phyloP scores from a whole-genome alignment of 2,113 vertebrate species.

The Passer domesticus region DNA sequence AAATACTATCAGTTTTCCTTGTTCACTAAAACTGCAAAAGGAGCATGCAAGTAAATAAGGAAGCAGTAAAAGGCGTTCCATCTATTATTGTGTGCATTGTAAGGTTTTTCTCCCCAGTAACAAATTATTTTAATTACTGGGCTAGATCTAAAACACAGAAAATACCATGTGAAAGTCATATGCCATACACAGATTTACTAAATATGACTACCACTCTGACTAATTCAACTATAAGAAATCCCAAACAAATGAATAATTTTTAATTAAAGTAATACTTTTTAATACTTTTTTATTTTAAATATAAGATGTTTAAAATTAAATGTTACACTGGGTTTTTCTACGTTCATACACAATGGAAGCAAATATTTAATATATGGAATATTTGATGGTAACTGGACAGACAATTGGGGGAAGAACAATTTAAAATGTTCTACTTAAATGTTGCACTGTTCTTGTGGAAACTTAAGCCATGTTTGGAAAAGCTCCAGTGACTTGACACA shows the following conservation, averaged over 20 bases:
- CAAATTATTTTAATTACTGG: background rate
- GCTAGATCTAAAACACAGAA: background rate
- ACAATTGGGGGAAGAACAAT: background rate
- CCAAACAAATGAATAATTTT: background rate
- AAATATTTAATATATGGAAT: background rate
- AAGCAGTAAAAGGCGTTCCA: background rate
- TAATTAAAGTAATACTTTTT: background rate
- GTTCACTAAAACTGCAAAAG: background rate
- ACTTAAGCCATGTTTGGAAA: background rate
- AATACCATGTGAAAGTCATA: background rate
- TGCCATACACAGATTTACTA: background rate
- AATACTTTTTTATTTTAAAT: background rate
- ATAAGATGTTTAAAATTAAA: background rate
- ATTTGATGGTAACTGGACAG: background rate
- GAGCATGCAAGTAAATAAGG: background rate
- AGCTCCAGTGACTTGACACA: background rate
- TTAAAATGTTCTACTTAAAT: slow-evolving; percentile 9
- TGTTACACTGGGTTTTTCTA: background rate
- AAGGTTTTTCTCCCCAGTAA: background rate
- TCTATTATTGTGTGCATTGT: background rate
- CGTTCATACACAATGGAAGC: background rate
- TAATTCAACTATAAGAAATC: background rate
- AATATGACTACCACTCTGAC: background rate
- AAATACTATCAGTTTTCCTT: background rate
- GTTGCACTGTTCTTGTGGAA: background rate